Conservation (phyloP, 2,888 invertebrate species). For the Atethmia centrago region DNA sequence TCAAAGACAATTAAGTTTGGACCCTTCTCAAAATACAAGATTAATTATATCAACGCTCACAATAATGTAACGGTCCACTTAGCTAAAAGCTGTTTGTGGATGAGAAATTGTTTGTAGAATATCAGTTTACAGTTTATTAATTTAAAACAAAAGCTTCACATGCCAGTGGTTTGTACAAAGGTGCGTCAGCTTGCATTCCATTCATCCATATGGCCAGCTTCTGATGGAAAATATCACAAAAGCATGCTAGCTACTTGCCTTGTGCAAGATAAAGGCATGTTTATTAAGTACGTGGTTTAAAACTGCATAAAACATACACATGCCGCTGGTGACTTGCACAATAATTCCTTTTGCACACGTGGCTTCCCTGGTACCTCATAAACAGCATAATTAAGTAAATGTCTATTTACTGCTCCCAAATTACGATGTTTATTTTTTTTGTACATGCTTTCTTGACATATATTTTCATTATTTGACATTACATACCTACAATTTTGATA, state of each 20-base stretch:
- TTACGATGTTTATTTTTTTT: too few relatives aligned
- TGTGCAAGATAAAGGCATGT: neutral
- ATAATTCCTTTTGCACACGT: too few relatives aligned
- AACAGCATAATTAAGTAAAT: too few relatives aligned
- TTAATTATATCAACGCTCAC: constrained; percentile 48
- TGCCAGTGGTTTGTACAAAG: neutral
- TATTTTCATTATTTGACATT: too few relatives aligned
- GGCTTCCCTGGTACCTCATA: too few relatives aligned
- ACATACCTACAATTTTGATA: too few relatives aligned
- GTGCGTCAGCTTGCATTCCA: neutral
- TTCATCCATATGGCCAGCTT: neutral
- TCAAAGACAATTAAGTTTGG: constrained; percentile 53
- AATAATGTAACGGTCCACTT: constrained; percentile 19
- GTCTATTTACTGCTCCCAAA: too few relatives aligned
- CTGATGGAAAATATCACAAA: neutral
- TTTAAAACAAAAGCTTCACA: neutral
- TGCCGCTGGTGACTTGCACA: too few relatives aligned
- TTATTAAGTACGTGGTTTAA: too few relatives aligned
- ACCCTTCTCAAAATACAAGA: constrained; percentile 66
- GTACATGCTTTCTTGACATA: too few relatives aligned
- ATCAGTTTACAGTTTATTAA: constrained; percentile 6
- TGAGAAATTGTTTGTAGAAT: constrained; percentile 7
- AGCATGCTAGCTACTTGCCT: neutral
- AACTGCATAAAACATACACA: too few relatives aligned
- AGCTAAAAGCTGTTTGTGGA: constrained; percentile 28